phyloP scores from a whole-genome alignment of 2,888 invertebrate species.

The Eledona agricola region DNA sequence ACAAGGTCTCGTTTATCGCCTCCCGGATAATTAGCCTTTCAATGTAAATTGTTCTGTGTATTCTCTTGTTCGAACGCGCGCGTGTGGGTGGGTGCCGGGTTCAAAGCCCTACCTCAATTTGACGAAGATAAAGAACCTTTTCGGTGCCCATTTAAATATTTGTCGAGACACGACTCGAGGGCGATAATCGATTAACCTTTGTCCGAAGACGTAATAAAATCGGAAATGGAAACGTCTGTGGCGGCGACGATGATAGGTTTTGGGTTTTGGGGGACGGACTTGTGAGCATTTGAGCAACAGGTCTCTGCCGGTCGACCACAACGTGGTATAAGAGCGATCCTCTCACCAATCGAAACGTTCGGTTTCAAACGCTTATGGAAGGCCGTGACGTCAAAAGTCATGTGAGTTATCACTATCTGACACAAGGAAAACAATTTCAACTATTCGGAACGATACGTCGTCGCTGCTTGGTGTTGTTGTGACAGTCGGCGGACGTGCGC shows the following conservation, averaged over 20 bases:
- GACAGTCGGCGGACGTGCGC: conserved; percentile 30
- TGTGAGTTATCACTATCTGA: conserved; percentile 59
- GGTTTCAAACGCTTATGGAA: conserved; percentile 29
- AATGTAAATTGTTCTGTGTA: conserved; percentile 38
- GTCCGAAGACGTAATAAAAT: conserved; percentile 4
- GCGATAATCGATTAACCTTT: conserved; percentile 31
- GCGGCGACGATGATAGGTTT: too few relatives aligned
- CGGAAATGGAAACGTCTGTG: conserved; percentile 1
- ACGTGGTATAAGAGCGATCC: conserved; percentile 39
- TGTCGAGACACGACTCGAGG: conserved; percentile 13
- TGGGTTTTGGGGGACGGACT: too few relatives aligned
- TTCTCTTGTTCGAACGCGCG: conserved; percentile 28
- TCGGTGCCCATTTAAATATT: conserved; percentile 25
- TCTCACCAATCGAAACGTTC: conserved; percentile 28
- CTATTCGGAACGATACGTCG: conserved; percentile 37
- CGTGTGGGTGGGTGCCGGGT: conserved; percentile 36
- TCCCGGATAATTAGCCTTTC: conserved; percentile 37
- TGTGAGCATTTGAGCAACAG: conserved; percentile 37
- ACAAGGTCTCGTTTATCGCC: conserved; percentile 29
- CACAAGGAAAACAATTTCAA: conserved; percentile 56
- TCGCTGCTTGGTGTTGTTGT: conserved; percentile 31
- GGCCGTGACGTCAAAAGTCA: conserved; percentile 58
- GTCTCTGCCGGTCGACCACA: conserved; percentile 39
- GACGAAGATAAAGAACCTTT: conserved; percentile 36
- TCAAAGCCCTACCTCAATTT: conserved; percentile 45